Evolutionary conservation across 2,888 invertebrate genomes (phyloP), one percentile per base, ranked within the genome.

Genomic region (Stenoptilia bipunctidactyla): DNA sequence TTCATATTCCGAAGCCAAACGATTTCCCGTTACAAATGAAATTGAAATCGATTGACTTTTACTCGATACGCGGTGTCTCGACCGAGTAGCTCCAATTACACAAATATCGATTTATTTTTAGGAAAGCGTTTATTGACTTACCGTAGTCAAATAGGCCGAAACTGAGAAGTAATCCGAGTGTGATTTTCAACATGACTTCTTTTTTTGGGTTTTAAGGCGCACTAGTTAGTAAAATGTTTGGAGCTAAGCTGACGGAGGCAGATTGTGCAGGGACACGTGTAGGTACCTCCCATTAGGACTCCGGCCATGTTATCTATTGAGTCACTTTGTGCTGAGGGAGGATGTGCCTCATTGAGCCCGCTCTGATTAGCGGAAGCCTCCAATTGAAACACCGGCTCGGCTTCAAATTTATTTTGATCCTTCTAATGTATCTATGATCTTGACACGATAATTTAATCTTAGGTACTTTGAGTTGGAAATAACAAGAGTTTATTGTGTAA

Each of bases 91-190:
- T 20, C 8, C 10, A 10, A 30, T 25, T 3, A 30, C 30, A 30
- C 30, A 3, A 20, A 20, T 20, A 20, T 20, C 20, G 20, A 20
- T 5, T 20, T 20, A 20, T 20, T 20, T 20, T 20, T 20, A 20
- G 20, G 20, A 20, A 20, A 20, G 20, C 20, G 20, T 20, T 20
- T 38, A 38, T 37, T 20, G 13, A 68, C 73, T 58, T 51, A 75
- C 74, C 73, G 51, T 58, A 58, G 40, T 57, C 42, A 30, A 70
- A 47, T 15, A 69, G 51, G 49, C 66, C 70, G 43, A 56, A 58
- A 15, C 73, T 48, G 25, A 63, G 42, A 14, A 69, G 43, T 9
- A 65, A 38, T 43, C 46, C 47, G 39, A 56, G 45, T 38, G 41
- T 37, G 15, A 37, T 40, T 37, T 40, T 45, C 49, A 43, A 49